These are phyloP conservation scores for Conger conger DNA, from an alignment of 2,113 vertebrate genomes.

Conservation along the genomic window DNA sequence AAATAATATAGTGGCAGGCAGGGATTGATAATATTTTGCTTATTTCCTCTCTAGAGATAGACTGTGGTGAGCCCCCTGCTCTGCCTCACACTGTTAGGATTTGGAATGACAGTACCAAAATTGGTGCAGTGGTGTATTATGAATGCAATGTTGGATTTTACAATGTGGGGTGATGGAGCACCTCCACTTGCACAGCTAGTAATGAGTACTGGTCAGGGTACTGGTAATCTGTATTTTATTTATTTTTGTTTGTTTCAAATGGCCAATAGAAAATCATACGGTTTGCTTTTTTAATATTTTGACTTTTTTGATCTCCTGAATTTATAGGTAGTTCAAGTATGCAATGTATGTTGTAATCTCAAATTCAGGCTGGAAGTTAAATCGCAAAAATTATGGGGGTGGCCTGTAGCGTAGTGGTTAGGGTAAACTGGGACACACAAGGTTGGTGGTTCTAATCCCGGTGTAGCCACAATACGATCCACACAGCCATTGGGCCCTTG, in stretches of 20 bases:
- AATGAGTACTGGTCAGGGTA: conserved; percentile 62
- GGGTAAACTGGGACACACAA: too few species aligned
- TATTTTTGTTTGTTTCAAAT: background rate
- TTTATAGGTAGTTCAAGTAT: background rate
- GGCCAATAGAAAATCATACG: background rate
- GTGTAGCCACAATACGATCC: too few species aligned
- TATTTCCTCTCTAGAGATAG: conserved; percentile 51
- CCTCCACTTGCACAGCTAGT: conserved; percentile 55
- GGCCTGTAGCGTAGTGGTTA: too few species aligned
- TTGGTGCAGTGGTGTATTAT: conserved; percentile 57
- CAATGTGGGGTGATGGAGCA: conserved; percentile 49
- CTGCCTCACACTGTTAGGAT: conserved; percentile 53
- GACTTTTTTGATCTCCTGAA: background rate
- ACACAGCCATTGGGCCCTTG: too few species aligned
- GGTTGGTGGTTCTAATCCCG: too few species aligned
- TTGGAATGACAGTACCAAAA: conserved; percentile 55
- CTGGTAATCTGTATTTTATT: conserved; percentile 26
- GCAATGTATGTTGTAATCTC: too few species aligned
- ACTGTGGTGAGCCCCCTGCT: conserved; percentile 56
- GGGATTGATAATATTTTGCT: background rate
- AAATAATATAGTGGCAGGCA: background rate
- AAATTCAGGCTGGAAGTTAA: too few species aligned
- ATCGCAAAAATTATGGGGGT: too few species aligned
- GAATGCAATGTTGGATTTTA: conserved; percentile 60
- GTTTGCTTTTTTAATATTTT: background rate